Base-by-base conservation (phyloP, 1,140 invertebrate genomes). In the Drosophila busckii region DNA sequence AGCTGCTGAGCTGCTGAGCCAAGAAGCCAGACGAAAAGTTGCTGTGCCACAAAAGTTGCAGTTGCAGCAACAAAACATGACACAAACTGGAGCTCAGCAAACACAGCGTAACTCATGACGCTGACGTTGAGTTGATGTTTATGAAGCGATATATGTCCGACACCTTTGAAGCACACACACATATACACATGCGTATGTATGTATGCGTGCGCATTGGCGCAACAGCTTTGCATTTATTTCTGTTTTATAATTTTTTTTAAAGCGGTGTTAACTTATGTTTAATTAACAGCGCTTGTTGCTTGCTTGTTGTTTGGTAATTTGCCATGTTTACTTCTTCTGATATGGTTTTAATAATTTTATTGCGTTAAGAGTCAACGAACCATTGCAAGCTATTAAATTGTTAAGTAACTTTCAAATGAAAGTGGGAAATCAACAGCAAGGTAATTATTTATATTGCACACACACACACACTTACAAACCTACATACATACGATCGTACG, bases 331-430 rank as follows among this genome's bases (percentile, higher is more conserved):
- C 17, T 35, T 55, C 25, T 56, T 32, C 17, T 50, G 23, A 56
- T 31, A 38, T 41, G 49, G 28, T 23, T 26, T 32, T 31, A 44
- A 22, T 10, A 3, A 10, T 19, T 9, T 35, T 50, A 12, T 26
- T 26, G 2, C 15, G 25, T n/a, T 12, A 9, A 41, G 31, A 53
- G 41, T 20, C 50, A 61, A 40, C 58, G 58, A 46, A 28, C 50
- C 50, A 41, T 29, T 8, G 15, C 28, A 46, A 29, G 25, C 34
- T 25, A 28, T 38, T 28, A 49, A 28, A 49, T 38, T 49, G 34
- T 38, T 20, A 8, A n/a, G 15, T 13, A 46, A 26, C 69, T 73
- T 68, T 73, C 63, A 45, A 49, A 63, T 31, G 70, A 73, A 75
- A 73, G 69, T 55, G 58, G 69, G 64, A 75, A 73, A 69, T 42